phyloP scores from a whole-genome alignment of 2,113 vertebrate species.

The Mastomys natalensis region DNA sequence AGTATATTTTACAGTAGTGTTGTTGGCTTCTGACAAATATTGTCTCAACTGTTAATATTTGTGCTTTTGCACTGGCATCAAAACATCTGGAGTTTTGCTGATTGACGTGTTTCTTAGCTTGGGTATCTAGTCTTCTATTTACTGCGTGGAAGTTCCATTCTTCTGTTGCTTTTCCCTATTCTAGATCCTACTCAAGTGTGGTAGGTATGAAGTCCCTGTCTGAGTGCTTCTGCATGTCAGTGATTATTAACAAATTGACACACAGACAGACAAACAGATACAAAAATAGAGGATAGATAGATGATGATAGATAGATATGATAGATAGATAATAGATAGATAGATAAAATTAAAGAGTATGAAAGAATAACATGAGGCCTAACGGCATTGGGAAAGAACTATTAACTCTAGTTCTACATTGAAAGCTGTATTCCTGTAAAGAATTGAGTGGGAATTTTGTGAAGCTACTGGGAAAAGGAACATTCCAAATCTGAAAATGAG shows the following conservation, averaged over 20 bases:
- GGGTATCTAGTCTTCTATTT: not conserved
- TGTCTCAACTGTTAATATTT: not conserved
- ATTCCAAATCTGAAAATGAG: not conserved
- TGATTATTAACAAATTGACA: not conserved
- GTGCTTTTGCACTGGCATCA: not conserved
- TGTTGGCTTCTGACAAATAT: not conserved
- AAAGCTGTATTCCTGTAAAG: too few species aligned
- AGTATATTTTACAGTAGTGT: not conserved
- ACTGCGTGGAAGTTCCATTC: not conserved
- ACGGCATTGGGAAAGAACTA: not conserved
- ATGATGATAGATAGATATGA: not conserved
- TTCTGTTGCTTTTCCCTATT: not conserved
- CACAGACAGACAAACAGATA: accelerated
- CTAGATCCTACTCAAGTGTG: not conserved
- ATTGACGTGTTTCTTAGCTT: not conserved
- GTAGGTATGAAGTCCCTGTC: not conserved
- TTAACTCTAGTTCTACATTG: not conserved
- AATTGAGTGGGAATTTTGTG: too few species aligned
- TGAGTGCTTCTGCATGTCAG: not conserved
- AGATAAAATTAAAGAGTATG: not conserved
- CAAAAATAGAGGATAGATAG: too few species aligned
- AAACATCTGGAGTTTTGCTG: not conserved
- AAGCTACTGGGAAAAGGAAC: not conserved
- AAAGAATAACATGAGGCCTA: too few species aligned
- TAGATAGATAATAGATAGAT: not conserved